A percentile compares a stretch with the other conserved stretches of the same genome.
phyloP scores from a whole-genome alignment of 1,140 invertebrate species.

The Neodiprion pinetum region DNA sequence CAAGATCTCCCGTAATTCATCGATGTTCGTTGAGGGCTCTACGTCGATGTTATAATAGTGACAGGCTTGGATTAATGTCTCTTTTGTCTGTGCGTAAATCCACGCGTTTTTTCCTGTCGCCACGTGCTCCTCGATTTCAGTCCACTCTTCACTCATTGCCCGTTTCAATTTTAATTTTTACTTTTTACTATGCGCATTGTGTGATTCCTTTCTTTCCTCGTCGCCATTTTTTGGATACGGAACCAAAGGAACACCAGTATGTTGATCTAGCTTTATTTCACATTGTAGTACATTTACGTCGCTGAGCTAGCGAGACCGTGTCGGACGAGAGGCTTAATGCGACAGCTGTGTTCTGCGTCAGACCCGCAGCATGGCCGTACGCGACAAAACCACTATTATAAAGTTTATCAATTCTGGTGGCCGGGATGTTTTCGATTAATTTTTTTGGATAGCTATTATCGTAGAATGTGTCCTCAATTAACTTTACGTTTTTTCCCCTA shows the following conservation, averaged over 20 bases:
- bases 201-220: slow-evolving; percentile 18
- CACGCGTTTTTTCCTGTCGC: slow-evolving; percentile 10
- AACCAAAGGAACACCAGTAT: too few species aligned
- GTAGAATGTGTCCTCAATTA: background rate
- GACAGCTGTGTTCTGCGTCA: too few species aligned
- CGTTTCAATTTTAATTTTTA: background rate
- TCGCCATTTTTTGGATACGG: background rate
- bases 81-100: slow-evolving; percentile 8
- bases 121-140: slow-evolving; percentile 3
- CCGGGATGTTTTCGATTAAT: background rate
- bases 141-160: slow-evolving; percentile 9
- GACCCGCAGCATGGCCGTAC: too few species aligned
- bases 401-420: background rate
- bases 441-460: background rate
- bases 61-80: background rate
- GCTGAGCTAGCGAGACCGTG: too few species aligned
- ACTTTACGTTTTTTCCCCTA: background rate
- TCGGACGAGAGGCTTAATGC: too few species aligned
- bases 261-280: too few species aligned
- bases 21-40: background rate
- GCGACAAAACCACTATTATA: background rate
- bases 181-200: background rate
- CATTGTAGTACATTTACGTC: too few species aligned
- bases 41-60: background rate
- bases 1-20: slow-evolving; percentile 6